Evolutionary conservation across 2,113 vertebrate genomes (phyloP).

Genomic region (Notothenia coriiceps): DNA sequence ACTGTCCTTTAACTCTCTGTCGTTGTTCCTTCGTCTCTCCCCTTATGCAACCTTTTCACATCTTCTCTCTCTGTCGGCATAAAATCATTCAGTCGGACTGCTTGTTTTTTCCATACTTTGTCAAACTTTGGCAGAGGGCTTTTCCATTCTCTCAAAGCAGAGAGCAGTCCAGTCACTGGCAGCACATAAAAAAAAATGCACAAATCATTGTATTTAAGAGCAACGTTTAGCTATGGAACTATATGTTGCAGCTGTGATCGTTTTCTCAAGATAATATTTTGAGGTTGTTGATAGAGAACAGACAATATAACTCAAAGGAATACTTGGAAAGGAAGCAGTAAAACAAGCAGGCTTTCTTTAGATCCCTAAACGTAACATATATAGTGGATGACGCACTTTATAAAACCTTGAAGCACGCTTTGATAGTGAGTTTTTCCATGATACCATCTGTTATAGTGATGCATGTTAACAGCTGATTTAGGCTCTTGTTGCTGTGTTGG

Average conservation of each 20-base stretch:
- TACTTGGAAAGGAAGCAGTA: not conserved
- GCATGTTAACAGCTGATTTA: not conserved
- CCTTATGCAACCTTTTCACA: slow-evolving; percentile 21
- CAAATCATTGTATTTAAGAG: slow-evolving; percentile 32
- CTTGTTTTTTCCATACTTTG: slow-evolving; percentile 33
- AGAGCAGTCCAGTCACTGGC: slow-evolving; percentile 36
- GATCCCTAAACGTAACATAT: not conserved
- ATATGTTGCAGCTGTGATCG: slow-evolving; percentile 13
- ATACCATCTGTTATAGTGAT: not conserved
- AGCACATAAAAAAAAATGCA: slow-evolving; percentile 20
- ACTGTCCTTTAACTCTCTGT: slow-evolving; percentile 17
- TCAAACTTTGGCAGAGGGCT: slow-evolving; percentile 52
- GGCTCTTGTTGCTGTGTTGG: not conserved
- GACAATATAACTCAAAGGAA: not conserved
- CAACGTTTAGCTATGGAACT: slow-evolving; percentile 20
- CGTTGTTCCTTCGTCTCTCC: slow-evolving; percentile 35
- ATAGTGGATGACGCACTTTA: not conserved
- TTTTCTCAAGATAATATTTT: slow-evolving; percentile 25
- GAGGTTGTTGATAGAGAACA: slow-evolving; percentile 4
- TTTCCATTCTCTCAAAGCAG: slow-evolving; percentile 59
- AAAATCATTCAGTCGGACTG: slow-evolving; percentile 14
- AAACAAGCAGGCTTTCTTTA: not conserved
- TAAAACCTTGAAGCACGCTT: not conserved
- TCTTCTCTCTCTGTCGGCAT: not conserved
- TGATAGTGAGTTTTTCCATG: not conserved